phyloP scores from a whole-genome alignment of 1,140 invertebrate species.

The Sinella curviseta region DNA sequence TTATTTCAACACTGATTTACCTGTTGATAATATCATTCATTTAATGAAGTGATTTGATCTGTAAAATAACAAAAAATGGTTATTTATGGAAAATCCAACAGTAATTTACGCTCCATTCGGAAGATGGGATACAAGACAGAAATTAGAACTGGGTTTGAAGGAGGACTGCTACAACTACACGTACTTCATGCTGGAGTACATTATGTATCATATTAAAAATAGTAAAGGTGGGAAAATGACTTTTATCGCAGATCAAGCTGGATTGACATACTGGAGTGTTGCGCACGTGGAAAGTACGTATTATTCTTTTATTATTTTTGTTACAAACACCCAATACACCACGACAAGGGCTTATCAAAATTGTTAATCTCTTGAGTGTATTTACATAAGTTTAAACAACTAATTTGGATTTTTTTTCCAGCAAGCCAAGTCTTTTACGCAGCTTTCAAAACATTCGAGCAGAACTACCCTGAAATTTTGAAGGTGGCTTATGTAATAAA shows the following conservation, averaged over 20 bases:
- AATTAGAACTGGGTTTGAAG: constrained; percentile 21
- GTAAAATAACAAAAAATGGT: too few relatives aligned
- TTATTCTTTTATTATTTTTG: too few relatives aligned
- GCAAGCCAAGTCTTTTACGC: not conserved
- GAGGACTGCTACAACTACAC: constrained; percentile 11
- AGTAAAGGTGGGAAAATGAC: not conserved
- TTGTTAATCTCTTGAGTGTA: too few relatives aligned
- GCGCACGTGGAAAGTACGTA: constrained; percentile 29
- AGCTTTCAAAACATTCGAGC: constrained; percentile 13
- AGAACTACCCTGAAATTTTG: constrained; percentile 14
- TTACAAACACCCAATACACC: too few relatives aligned
- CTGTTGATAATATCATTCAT: not conserved
- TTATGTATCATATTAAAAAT: not conserved
- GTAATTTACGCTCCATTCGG: constrained; percentile 25
- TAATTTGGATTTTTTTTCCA: not conserved
- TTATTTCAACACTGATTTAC: not conserved
- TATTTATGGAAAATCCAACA: too few relatives aligned
- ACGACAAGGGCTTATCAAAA: too few relatives aligned
- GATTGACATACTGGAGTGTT: constrained; percentile 2
- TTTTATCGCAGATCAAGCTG: not conserved
- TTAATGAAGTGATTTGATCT: too few relatives aligned
- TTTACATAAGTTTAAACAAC: not conserved
- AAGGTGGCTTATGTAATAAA: constrained; percentile 10
- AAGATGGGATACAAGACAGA: not conserved
- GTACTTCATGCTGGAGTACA: constrained; percentile 24